Conservation (phyloP, 2,888 invertebrate species). For the Acanthosepion pharaonis region DNA sequence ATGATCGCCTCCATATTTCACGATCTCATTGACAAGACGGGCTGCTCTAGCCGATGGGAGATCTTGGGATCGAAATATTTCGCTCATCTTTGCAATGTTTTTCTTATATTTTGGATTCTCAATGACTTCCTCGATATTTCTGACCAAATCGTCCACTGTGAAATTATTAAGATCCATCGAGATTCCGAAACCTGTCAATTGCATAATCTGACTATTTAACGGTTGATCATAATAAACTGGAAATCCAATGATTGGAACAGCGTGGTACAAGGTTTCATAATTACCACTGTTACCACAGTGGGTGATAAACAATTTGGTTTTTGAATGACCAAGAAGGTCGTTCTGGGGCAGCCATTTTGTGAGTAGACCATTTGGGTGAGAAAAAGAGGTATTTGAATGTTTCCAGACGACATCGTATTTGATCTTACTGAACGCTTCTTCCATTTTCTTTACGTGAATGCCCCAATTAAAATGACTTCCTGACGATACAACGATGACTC, state of each 20-base stretch:
- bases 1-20: constrained; percentile 49
- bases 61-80: no score
- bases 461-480: no score
- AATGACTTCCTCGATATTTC: no score
- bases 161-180: constrained; percentile 50
- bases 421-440: neutral
- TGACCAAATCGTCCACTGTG: constrained; percentile 49
- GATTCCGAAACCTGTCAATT: constrained; percentile 56
- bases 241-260: constrained; percentile 56
- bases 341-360: neutral
- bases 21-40: no score
- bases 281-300: constrained; percentile 58
- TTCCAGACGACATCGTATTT: neutral
- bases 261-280: constrained; percentile 58
- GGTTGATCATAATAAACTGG: constrained; percentile 55
- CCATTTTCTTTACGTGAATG: no score
- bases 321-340: constrained; percentile 16
- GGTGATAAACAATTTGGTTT: constrained; percentile 54
- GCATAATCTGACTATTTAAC: constrained; percentile 50
- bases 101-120: no score
- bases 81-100: no score
- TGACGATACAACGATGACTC: no score
- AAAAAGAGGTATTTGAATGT: no score
- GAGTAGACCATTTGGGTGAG: constrained; percentile 50
- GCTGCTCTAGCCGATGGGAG: no score